These are phyloP conservation scores for Panagrolaimus sp. DNA, from an alignment of 1,140 invertebrate species.

Conservation along the genomic window DNA sequence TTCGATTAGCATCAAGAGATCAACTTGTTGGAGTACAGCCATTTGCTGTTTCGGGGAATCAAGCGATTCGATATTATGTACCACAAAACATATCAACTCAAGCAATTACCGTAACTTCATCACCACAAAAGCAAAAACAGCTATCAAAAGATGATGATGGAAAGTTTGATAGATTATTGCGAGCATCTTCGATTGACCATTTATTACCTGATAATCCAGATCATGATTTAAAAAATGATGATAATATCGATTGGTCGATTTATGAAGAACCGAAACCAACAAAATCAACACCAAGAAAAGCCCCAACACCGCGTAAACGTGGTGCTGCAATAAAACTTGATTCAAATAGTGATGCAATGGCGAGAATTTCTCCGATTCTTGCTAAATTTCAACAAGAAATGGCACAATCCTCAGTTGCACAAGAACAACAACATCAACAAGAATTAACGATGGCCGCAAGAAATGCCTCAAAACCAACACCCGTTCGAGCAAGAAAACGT, in stretches of 20 bases:
- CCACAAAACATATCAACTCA: neutral
- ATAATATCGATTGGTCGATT: conserved; percentile 12
- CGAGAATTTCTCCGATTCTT: neutral
- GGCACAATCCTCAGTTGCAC: conserved; percentile 7
- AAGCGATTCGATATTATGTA: neutral
- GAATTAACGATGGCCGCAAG: conserved; percentile 8
- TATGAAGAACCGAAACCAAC: neutral
- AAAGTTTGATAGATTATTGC: no score
- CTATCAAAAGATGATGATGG: no score
- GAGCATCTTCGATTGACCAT: no score
- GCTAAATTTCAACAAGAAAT: conserved; percentile 16
- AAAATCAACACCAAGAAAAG: neutral
- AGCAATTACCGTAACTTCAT: neutral
- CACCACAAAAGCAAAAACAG: neutral
- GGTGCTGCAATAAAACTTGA: conserved; percentile 7
- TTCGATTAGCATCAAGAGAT: neutral
- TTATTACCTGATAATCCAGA: no score
- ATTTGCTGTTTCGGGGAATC: neutral
- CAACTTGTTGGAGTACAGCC: neutral
- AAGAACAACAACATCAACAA: conserved; percentile 16
- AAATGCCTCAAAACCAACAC: neutral
- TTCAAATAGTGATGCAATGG: conserved; percentile 12
- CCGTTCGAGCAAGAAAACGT: neutral
- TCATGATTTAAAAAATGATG: neutral
- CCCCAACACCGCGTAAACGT: neutral